Evolutionary conservation across 2,888 invertebrate species (phyloP).

Genomic region (Poecilus cupreus): DNA sequence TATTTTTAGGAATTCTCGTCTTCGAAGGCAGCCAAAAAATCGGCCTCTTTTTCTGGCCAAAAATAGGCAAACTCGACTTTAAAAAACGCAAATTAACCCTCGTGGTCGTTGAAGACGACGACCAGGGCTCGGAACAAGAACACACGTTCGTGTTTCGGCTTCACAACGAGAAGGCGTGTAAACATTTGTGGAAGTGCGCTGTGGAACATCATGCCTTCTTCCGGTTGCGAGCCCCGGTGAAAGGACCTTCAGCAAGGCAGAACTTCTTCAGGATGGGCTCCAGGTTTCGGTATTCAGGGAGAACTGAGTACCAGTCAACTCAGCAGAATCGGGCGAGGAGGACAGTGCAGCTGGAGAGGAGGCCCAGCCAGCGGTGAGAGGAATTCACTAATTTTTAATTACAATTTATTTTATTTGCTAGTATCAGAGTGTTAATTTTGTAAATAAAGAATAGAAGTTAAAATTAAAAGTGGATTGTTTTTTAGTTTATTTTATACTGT

Average conservation of each 20-base stretch:
- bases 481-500: too few species aligned
- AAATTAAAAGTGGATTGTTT: too few species aligned
- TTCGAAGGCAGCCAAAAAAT: slow-evolving; percentile 98
- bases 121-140: slow-evolving; percentile 96
- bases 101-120: slow-evolving; percentile 98
- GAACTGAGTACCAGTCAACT: slow-evolving; percentile 98
- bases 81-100: slow-evolving; percentile 98
- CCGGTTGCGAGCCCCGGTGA: slow-evolving; percentile 91
- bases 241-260: slow-evolving; percentile 75
- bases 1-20: slow-evolving; percentile 84
- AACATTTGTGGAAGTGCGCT: slow-evolving; percentile 99
- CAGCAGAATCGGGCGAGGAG: slow-evolving; percentile 92
- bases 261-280: slow-evolving; percentile 98
- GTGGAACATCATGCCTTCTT: slow-evolving; percentile 99
- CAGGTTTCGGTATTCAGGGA: slow-evolving; percentile 89
- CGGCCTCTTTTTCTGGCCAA: slow-evolving; percentile 99
- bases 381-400: too few species aligned
- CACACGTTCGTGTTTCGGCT: slow-evolving; percentile 99
- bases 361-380: slow-evolving; percentile 89
- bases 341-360: slow-evolving; percentile 96
- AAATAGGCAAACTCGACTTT: slow-evolving; percentile 98
- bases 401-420: too few species aligned
- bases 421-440: too few species aligned
- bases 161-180: slow-evolving; percentile 98
- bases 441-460: too few species aligned